These are phyloP conservation scores for Lissocephala sabroskyi DNA, from an alignment of 2,888 invertebrate genomes.

Conservation along the genomic window DNA sequence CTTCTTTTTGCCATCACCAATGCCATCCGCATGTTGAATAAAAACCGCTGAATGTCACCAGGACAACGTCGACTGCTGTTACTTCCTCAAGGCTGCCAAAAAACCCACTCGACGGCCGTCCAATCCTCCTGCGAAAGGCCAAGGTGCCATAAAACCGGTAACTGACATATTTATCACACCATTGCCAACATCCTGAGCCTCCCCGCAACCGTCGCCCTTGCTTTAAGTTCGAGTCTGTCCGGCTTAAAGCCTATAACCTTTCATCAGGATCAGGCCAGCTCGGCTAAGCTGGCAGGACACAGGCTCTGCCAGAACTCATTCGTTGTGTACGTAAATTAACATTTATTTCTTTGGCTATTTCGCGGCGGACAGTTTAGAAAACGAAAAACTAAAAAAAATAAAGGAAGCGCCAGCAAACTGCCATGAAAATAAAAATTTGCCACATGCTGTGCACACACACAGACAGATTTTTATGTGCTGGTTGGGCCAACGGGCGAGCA, in stretches of 20 bases:
- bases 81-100: no score
- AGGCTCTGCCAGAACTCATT: no score
- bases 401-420: slow-evolving; percentile 10
- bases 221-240: slow-evolving; percentile 2
- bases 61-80: no score
- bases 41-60: no score
- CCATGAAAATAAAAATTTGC: slow-evolving; percentile 8
- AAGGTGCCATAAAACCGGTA: slow-evolving; percentile 9
- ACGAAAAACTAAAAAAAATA: not conserved
- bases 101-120: no score
- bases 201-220: no score
- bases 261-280: not conserved
- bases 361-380: not conserved
- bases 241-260: slow-evolving; percentile 3
- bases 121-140: not conserved
- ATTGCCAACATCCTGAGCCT: not conserved
- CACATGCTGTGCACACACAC: not conserved
- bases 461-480: no score
- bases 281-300: no score
- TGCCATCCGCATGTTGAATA: no score
- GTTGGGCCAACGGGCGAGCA: no score
- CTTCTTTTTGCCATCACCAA: no score
- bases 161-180: slow-evolving; percentile 39
- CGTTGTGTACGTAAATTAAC: no score
- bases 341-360: not conserved